Conservation (phyloP, 1,140 invertebrate species). For the Reticulitermes speratus region DNA sequence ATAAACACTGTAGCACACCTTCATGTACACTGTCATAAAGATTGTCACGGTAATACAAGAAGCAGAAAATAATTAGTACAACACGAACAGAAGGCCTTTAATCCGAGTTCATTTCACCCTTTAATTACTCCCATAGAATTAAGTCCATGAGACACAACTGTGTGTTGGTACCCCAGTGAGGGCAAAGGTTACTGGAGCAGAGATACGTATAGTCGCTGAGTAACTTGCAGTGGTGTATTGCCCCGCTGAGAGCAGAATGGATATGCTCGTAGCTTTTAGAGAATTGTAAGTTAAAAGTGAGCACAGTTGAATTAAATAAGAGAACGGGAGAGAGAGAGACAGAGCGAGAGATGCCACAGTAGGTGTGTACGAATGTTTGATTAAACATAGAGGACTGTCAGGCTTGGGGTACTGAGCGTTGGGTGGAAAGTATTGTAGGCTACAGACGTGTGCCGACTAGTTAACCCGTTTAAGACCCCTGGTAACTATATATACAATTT, state of each 20-base stretch:
- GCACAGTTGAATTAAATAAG: not conserved
- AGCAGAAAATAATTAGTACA: too few species aligned
- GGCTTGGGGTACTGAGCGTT: too few species aligned
- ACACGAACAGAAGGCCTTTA: too few species aligned
- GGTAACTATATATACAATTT: too few species aligned
- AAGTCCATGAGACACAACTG: not conserved
- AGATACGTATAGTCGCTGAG: not conserved
- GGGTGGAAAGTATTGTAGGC: too few species aligned
- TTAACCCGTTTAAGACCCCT: too few species aligned
- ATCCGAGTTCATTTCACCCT: not conserved
- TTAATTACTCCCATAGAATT: not conserved
- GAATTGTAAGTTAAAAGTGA: not conserved
- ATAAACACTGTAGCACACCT: too few species aligned
- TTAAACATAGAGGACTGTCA: not conserved
- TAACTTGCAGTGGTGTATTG: not conserved
- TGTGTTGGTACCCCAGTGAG: not conserved
- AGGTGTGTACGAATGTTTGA: not conserved
- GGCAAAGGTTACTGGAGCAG: not conserved
- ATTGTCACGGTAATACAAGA: too few species aligned
- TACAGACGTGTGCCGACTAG: too few species aligned
- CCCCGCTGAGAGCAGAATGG: not conserved
- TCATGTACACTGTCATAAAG: too few species aligned
- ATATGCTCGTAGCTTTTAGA: not conserved
- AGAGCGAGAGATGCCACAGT: too few species aligned
- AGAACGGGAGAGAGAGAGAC: not conserved